Base-by-base conservation (phyloP, 2,113 vertebrate species). In the Ibidorhyncha struthersii region DNA sequence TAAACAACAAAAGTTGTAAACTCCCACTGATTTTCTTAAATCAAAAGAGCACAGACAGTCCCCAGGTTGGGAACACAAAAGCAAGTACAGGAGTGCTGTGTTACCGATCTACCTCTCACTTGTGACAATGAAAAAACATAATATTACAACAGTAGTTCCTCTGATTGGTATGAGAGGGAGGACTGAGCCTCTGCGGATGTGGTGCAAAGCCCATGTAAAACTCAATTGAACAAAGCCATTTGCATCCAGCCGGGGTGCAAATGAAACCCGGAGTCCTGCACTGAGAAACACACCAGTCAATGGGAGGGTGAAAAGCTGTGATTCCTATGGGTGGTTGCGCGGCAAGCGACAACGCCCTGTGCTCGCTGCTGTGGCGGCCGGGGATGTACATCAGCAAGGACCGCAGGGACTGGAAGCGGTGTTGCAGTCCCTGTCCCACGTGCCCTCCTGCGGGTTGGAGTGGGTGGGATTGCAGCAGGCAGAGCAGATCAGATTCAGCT, bases 281-380 rank as follows among this genome's bases (percentile, higher is more conserved):
- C n/a, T 32, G 29, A 71, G 55, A 38, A 62, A 69, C 41, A 4
- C 0, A 1, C 13, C 23, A 26, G 12, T 74, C 62, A 30, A 1
- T 3, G 19, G n/a, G 26, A 65, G 34, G 45, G 40, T 56, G 70
- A 49, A 76, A 82, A 56, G 34, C 45, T 65, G 30, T n/a, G 63
- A 55, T 43, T 41, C 0, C 0, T 10, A 1, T 0, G 16, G 25
- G 22, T 0, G 34, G 40, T 15, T 25, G 65, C 16, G 55, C 3
- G 4, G 50, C 32, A 40, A 50, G 50, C 6, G 65, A 40, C 34
- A 74, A 3, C 4, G 13, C 45, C 38, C 32, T 25, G 34, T 32
- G 50, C 80, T 67, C 2, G 2, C 45, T 62, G 62, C 4, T 56
- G 41, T 13, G 53, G 30, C 23, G 80, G 76, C 82, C 0, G 0